Base-by-base conservation (phyloP, 2,113 vertebrate species). In the Ophthalmolycus amberensis region DNA sequence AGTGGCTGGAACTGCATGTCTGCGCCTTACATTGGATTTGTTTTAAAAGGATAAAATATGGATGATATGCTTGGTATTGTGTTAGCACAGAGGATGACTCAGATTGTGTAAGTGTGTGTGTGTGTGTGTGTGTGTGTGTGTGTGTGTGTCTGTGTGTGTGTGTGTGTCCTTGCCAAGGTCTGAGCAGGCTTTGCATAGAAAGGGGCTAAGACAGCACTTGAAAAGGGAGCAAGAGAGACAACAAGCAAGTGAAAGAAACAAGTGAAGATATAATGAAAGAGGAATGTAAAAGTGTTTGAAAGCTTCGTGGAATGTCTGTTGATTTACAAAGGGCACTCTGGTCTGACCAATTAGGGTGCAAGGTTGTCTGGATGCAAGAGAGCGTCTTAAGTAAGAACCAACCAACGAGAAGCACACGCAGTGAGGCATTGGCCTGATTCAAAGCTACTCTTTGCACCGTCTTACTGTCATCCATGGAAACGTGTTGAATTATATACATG, bases 1-100 rank as follows among this genome's bases (percentile, higher is more conserved):
- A 40, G 44, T 29, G 32, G 27, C 46, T 14, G 38, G 38, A 44
- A 46, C 16, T 20, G 11, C 62, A 56, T 65, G 46, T 22, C 80
- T 75, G 38, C 22, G 32, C 68, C 64, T 87, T 77, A 67, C 62
- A 82, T 74, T 37, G 37, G 65, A 75, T 82, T 70, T 70, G 62
- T 74, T 90, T 86, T 77, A 76, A 73, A 22, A 20, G 64, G 80
- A 83, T 90, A 68, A 90, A 85, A 90, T 74, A 83, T 77, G 77
- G 68, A 85, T 67, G 50, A 73, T 56, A 34, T 52, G 52, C 65
- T 62, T 44, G 56, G 60, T 72, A 20, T 62, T 77, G 75, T 76
- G 70, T 62, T 50, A 64, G 73, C 79, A 34, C 34, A 18, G 54
- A 44, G 25, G 69, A 74, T 65, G 65, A 82, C 56, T 77, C 72